These are phyloP conservation scores for Tuta absoluta DNA, from an alignment of 2,888 invertebrate species.

Conservation along the genomic window DNA sequence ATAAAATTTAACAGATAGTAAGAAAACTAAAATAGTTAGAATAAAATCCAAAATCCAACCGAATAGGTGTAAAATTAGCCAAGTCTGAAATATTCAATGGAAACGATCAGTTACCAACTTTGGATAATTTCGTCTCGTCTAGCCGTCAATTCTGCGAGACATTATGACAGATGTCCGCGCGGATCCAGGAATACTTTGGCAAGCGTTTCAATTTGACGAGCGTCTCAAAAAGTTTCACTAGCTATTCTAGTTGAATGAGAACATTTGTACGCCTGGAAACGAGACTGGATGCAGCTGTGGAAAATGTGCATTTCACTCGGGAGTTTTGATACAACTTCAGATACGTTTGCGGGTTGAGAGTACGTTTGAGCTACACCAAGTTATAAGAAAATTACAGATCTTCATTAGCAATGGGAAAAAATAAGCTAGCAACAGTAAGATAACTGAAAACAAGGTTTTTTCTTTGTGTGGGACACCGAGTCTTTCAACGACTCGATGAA, in stretches of 20 bases:
- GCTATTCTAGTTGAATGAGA: not conserved
- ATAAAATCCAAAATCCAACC: not conserved
- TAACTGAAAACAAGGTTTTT: too few species aligned
- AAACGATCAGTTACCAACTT: not conserved
- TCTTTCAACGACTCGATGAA: too few species aligned
- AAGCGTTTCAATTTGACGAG: slow-evolving; percentile 4
- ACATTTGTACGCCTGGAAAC: slow-evolving; percentile 4
- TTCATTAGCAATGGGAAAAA: too few species aligned
- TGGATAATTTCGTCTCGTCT: not conserved
- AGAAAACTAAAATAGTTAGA: not conserved
- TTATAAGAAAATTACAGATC: not conserved
- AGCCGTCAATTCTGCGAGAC: not conserved
- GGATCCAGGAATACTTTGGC: not conserved
- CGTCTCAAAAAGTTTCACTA: not conserved
- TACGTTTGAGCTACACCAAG: not conserved
- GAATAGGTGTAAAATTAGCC: slow-evolving; percentile 4
- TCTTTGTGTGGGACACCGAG: too few species aligned
- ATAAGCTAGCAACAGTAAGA: too few species aligned
- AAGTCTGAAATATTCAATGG: not conserved
- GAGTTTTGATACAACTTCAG: slow-evolving; percentile 4
- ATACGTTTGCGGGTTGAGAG: not conserved
- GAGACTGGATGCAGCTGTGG: not conserved
- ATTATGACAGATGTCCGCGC: slow-evolving; percentile 2
- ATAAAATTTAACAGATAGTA: not conserved
- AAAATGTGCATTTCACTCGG: slow-evolving; percentile 11